Evolutionary conservation across 1,140 invertebrate species (phyloP).

Genomic region (Pantala flavescens): DNA sequence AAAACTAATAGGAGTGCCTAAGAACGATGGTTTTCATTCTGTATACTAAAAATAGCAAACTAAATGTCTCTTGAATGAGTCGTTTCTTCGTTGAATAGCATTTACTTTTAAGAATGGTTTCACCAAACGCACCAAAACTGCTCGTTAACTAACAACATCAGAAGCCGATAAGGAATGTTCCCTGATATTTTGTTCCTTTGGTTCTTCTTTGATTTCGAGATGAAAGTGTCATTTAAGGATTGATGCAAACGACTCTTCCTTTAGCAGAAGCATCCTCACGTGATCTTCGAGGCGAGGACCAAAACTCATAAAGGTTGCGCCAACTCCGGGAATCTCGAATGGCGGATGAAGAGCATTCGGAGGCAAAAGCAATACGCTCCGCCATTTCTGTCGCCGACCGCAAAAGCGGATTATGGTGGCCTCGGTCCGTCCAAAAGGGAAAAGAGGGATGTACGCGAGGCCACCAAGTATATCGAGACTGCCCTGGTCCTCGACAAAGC

Average conservation of each 20-base stretch:
- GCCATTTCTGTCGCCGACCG: neutral
- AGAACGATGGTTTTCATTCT: no score
- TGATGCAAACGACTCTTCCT: constrained; percentile 19
- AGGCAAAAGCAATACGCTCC: constrained; percentile 47
- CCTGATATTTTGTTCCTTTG: no score
- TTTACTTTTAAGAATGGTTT: no score
- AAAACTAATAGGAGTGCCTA: no score
- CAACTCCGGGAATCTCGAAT: constrained; percentile 65
- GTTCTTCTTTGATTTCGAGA: no score
- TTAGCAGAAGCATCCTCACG: constrained; percentile 91
- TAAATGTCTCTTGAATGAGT: no score
- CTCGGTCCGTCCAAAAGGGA: neutral
- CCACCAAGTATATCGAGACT: constrained; percentile 85
- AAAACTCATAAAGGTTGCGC: constrained; percentile 81
- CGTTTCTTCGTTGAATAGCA: no score
- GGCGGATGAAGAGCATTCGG: constrained; percentile 50
- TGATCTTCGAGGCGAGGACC: constrained; percentile 84
- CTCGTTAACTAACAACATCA: no score
- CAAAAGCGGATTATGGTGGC: neutral
- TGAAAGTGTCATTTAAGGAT: constrained; percentile 17
- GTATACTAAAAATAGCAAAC: no score
- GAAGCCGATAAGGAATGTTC: no score
- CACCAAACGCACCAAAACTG: no score
- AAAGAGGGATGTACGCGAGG: constrained; percentile 64
- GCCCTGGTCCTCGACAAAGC: constrained; percentile 85